These are phyloP conservation scores for Rhea americana DNA, from an alignment of 2,113 vertebrate genomes.

Conservation along the genomic window DNA sequence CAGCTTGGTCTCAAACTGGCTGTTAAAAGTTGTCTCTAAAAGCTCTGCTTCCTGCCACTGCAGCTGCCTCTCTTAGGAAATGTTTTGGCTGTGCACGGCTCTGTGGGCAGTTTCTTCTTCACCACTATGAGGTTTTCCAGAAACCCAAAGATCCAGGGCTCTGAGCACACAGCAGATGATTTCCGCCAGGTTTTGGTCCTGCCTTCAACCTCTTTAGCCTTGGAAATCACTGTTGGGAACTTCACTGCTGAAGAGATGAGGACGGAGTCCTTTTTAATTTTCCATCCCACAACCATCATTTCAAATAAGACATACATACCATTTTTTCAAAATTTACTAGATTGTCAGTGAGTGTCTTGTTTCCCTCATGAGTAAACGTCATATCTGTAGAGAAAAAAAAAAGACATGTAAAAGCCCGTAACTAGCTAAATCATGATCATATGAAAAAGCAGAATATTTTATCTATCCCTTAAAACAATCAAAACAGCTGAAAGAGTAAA, in stretches of 20 bases:
- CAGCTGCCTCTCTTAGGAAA: slow-evolving; percentile 32
- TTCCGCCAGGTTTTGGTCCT: slow-evolving; percentile 1
- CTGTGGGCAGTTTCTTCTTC: background rate
- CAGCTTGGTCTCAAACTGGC: slow-evolving; percentile 14
- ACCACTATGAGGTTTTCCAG: slow-evolving; percentile 17
- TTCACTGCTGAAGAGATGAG: background rate
- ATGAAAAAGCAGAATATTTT: slow-evolving; percentile 55
- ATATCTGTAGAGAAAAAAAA: slow-evolving; percentile 85
- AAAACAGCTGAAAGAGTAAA: slow-evolving; percentile 59
- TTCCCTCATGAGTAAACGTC: slow-evolving; percentile 98
- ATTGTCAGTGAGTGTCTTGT: slow-evolving; percentile 94
- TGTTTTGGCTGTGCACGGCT: background rate
- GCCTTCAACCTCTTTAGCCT: background rate
- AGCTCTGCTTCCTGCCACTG: slow-evolving; percentile 24
- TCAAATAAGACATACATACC: slow-evolving; percentile 79
- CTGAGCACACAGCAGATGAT: background rate
- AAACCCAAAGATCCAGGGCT: background rate
- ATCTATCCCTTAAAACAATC: slow-evolving; percentile 35
- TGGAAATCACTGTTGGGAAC: background rate
- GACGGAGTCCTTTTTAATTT: slow-evolving; percentile 8
- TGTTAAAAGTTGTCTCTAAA: slow-evolving; percentile 22
- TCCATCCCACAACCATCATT: slow-evolving; percentile 9
- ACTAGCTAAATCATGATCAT: slow-evolving; percentile 50
- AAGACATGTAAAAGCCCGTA: slow-evolving; percentile 60
- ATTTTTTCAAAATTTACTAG: slow-evolving; percentile 99